These are phyloP conservation scores for Scomber colias DNA, from an alignment of 2,113 vertebrate genomes.

Conservation along the genomic window DNA sequence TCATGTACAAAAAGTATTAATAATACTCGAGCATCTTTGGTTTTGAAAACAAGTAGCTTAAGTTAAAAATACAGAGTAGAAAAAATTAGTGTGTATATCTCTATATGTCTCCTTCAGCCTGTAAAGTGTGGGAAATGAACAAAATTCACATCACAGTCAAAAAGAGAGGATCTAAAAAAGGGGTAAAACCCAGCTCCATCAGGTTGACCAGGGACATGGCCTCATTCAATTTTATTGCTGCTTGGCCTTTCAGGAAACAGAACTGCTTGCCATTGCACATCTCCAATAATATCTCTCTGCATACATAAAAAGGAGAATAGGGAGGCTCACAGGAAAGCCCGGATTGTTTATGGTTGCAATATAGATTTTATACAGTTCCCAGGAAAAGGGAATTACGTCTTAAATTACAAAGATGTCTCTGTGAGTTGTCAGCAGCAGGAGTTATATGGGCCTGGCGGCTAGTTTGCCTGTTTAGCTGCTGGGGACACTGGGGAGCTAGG, in stretches of 20 bases:
- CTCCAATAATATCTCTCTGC: slow-evolving; percentile 78
- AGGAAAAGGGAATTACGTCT: slow-evolving; percentile 83
- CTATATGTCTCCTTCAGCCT: not conserved
- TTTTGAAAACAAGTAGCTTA: slow-evolving; percentile 16
- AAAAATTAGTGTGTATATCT: not conserved
- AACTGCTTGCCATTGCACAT: slow-evolving; percentile 79
- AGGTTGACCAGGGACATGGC: slow-evolving; percentile 55
- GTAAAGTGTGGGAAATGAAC: slow-evolving; percentile 14
- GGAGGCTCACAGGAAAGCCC: slow-evolving; percentile 58
- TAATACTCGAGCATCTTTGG: not conserved
- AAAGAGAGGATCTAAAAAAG: slow-evolving; percentile 25
- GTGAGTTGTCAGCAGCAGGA: slow-evolving; percentile 74
- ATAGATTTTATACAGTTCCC: slow-evolving; percentile 85
- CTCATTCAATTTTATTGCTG: slow-evolving; percentile 67
- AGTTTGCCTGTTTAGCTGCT: slow-evolving; percentile 61
- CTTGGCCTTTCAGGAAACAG: slow-evolving; percentile 76
- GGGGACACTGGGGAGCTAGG: slow-evolving; percentile 62
- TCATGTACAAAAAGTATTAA: slow-evolving; percentile 17
- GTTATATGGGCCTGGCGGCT: slow-evolving; percentile 64
- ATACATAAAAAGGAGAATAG: slow-evolving; percentile 72
- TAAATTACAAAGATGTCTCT: slow-evolving; percentile 84
- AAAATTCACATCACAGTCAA: slow-evolving; percentile 42
- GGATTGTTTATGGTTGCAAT: slow-evolving; percentile 85
- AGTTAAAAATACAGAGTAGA: not conserved
- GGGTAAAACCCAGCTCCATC: slow-evolving; percentile 33